Base-by-base conservation (phyloP, 2,113 vertebrate species). In the Bos javanicus region DNA sequence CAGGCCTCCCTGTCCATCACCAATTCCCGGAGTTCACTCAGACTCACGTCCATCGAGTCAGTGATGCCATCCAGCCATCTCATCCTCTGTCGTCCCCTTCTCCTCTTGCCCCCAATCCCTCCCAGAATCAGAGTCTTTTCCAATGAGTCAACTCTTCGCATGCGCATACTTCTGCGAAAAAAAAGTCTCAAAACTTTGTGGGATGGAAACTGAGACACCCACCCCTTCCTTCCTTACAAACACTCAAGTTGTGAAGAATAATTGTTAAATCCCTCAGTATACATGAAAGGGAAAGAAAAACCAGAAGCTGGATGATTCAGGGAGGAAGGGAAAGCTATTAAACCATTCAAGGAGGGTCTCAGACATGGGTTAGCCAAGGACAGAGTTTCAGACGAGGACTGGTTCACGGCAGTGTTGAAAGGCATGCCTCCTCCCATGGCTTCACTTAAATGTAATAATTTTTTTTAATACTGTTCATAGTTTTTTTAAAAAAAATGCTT, bases 171-270 rank as follows among this genome's bases (percentile, higher is more conserved):
- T n/a, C 13, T 54, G 7, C 7, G 26, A 52, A 52, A 82, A 83
- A 54, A 74, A 93, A 93, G 14, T 86, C 50, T 90, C 71, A 36
- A 50, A 83, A 56, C 62, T 54, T 64, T 54, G 21, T 21, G 21
- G 26, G 17, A 25, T 57, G 12, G 16, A 89, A 13, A 64, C 3
- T 8, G 59, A 93, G 56, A 64, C 10, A 25, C 4, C 1, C 17
- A 54, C 3, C 3, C 3, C 5, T 13, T 57, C 3, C 6, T 10
- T 57, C 46, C 6, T 57, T 7, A 67, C 6, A 25, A 86, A 64
- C 57, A 21, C 2, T 91, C 14, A 26, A 33, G 6, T 36, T 57
- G 33, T 25, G 56, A 89, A 74, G 28, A 39, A 90, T n/a, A 71
- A 78, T 57, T 26, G 19, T 23, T 21, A 83, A 76, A 43, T 56